Conservation (phyloP, 2,888 invertebrate species). For the Latrodectus hesperus region DNA sequence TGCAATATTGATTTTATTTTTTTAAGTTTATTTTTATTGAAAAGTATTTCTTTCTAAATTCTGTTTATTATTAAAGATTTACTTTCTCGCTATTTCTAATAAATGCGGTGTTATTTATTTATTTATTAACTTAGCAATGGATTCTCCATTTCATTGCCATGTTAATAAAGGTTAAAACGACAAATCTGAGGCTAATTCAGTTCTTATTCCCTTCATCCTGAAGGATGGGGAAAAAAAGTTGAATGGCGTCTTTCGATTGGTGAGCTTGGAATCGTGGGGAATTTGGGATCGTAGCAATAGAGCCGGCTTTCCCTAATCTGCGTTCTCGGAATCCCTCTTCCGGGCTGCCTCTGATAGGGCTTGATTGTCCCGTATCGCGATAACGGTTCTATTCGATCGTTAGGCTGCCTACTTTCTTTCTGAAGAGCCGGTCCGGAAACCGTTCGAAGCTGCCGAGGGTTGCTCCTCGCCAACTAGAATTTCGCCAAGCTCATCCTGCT, state of each 20-base stretch:
- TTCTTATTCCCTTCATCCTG: too few relatives aligned
- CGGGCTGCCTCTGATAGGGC: constrained; percentile 27
- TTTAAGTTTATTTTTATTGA: too few relatives aligned
- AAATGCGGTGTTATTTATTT: too few relatives aligned
- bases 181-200: too few relatives aligned
- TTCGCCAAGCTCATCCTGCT: constrained; percentile 15
- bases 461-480: constrained; percentile 10
- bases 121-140: too few relatives aligned
- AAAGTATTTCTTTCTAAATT: too few relatives aligned
- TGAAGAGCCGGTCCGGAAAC: constrained; percentile 45
- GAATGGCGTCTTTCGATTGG: background rate
- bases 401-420: constrained; percentile 14
- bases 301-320: constrained; percentile 21
- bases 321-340: constrained; percentile 22
- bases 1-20: too few relatives aligned
- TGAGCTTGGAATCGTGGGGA: background rate
- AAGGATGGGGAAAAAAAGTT: too few relatives aligned
- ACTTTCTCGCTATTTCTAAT: too few relatives aligned
- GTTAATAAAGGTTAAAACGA: too few relatives aligned
- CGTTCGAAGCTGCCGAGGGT: constrained; percentile 32
- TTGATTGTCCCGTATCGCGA: constrained; percentile 46
- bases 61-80: too few relatives aligned
- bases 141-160: too few relatives aligned
- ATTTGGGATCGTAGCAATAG: background rate
- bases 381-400: constrained; percentile 32